phyloP scores from a whole-genome alignment of 2,113 vertebrate species.

The Nestor notabilis region DNA sequence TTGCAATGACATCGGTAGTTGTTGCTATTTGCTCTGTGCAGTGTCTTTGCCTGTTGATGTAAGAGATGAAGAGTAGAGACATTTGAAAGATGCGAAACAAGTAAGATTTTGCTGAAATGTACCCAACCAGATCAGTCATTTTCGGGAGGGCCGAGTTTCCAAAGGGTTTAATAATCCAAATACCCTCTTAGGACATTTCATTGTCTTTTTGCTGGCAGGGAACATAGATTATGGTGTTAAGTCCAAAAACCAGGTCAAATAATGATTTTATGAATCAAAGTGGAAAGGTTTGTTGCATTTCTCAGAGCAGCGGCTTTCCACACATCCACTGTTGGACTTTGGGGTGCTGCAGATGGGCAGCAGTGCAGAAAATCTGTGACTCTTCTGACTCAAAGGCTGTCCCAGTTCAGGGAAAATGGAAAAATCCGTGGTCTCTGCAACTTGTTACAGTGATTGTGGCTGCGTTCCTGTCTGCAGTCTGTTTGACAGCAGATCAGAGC shows the following conservation, averaged over 20 bases:
- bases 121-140: not conserved
- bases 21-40: not conserved
- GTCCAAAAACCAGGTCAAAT: not conserved
- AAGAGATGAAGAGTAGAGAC: not conserved
- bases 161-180: not conserved
- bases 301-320: not conserved
- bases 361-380: not conserved
- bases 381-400: not conserved
- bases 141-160: not conserved
- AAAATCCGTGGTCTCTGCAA: not conserved
- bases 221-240: not conserved
- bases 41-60: not conserved
- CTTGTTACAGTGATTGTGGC: not conserved
- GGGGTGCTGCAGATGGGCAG: not conserved
- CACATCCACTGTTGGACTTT: fast-evolving
- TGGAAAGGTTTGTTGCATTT: not conserved
- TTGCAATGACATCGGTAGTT: not conserved
- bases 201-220: not conserved
- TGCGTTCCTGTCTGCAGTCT: not conserved
- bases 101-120: not conserved
- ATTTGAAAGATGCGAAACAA: not conserved
- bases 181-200: not conserved
- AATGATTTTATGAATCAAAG: not conserved
- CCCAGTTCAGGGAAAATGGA: not conserved
- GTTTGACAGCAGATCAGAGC: not conserved